A percentile compares a stretch with the other conserved stretches of the same genome.
phyloP scores from a whole-genome alignment of 2,888 invertebrate species.

The Papilio protenor region DNA sequence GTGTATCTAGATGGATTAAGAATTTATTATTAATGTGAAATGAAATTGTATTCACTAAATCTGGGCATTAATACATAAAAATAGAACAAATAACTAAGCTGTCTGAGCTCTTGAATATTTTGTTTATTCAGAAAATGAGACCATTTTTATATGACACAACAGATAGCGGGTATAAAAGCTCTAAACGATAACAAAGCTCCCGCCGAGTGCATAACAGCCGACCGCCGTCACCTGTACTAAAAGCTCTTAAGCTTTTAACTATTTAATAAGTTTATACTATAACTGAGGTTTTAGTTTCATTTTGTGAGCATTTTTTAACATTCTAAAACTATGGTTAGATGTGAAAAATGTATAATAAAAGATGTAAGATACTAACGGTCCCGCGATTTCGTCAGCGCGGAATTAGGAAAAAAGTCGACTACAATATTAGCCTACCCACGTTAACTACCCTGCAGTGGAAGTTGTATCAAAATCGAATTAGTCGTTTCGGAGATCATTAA shows the following conservation, averaged over 20 bases:
- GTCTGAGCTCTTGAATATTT: background rate
- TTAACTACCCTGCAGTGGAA: no score
- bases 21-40: background rate
- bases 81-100: background rate
- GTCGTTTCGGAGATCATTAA: no score
- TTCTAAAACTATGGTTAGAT: background rate
- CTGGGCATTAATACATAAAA: background rate
- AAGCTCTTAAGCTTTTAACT: conserved; percentile 1
- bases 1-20: background rate
- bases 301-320: background rate
- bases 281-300: background rate
- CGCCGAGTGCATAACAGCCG: background rate
- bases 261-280: conserved; percentile 8
- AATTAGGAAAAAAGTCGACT: no score
- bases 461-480: no score
- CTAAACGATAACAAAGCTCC: conserved; percentile 15
- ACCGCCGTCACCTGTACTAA: background rate
- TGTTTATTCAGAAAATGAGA: background rate
- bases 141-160: conserved; percentile 1
- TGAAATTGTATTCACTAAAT: background rate
- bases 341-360: background rate
- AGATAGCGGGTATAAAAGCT: background rate
- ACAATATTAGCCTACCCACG: no score
- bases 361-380: background rate
- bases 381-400: no score